Evolutionary conservation across 2,888 invertebrate species (phyloP).

Genomic region (Eremobia ochroleuca): DNA sequence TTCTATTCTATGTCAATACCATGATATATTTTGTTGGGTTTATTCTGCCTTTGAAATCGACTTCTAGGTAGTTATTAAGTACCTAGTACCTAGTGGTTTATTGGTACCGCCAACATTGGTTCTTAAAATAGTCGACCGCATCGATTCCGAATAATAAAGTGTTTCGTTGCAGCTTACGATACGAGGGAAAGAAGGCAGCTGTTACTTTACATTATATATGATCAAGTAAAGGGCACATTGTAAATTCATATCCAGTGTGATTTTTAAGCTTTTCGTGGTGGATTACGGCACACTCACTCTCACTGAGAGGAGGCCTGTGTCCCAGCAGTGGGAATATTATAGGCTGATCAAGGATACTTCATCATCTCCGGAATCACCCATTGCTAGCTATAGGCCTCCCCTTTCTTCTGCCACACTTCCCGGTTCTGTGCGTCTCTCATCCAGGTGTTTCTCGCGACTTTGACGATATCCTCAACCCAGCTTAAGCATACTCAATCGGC

Average conservation of each 20-base stretch:
- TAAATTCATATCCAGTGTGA: neutral
- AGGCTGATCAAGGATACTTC: too few relatives aligned
- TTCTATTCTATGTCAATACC: neutral
- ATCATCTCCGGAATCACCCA: too few relatives aligned
- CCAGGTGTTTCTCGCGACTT: too few relatives aligned
- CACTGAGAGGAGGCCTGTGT: neutral
- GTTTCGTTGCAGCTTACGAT: constrained; percentile 36
- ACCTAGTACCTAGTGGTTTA: neutral
- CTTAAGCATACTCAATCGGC: too few relatives aligned
- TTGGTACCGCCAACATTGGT: constrained; percentile 21
- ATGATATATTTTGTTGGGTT: neutral
- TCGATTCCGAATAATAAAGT: constrained; percentile 53
- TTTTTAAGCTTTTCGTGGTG: neutral
- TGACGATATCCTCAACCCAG: too few relatives aligned
- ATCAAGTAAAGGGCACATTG: neutral
- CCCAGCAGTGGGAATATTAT: neutral
- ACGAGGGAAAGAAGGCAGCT: constrained; percentile 33
- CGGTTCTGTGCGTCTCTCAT: too few relatives aligned
- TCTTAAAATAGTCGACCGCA: constrained; percentile 57
- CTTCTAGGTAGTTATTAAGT: neutral
- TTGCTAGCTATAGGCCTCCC: too few relatives aligned
- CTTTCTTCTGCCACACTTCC: too few relatives aligned
- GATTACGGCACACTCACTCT: neutral
- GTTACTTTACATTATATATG: constrained; percentile 16
- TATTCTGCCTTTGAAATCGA: neutral